Conservation (phyloP, 2,113 vertebrate genomes). For the Fulica atra region DNA sequence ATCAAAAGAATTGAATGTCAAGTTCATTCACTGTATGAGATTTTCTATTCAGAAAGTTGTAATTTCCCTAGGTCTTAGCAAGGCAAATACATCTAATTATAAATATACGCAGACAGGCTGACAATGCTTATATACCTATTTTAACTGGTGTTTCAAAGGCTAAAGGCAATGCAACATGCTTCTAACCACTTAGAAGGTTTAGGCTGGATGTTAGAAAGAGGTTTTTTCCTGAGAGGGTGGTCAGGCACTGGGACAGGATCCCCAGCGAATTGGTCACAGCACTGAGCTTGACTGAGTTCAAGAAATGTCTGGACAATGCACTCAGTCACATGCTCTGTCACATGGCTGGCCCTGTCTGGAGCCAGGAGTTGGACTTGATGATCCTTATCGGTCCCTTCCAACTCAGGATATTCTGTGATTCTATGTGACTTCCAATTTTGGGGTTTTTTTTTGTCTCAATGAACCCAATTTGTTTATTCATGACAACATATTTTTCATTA, state of each 20-base stretch:
- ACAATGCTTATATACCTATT: background rate
- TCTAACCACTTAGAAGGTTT: background rate
- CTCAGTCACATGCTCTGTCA: too few species aligned
- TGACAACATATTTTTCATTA: background rate
- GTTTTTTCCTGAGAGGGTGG: too few species aligned
- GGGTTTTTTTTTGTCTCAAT: background rate
- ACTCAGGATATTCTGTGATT: too few species aligned
- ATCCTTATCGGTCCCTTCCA: too few species aligned
- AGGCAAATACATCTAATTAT: background rate
- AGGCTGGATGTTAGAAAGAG: too few species aligned
- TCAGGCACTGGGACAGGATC: too few species aligned
- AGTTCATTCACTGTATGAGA: background rate
- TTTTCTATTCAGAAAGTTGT: background rate
- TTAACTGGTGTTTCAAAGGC: background rate
- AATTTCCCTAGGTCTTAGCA: background rate
- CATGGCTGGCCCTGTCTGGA: too few species aligned
- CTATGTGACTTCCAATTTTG: background rate
- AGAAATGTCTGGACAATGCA: too few species aligned
- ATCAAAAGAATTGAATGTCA: background rate
- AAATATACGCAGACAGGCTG: background rate
- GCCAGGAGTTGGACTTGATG: too few species aligned
- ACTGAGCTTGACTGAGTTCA: too few species aligned
- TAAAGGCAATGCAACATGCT: background rate
- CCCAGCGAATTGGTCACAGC: too few species aligned
- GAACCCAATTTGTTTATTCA: background rate